Conservation (phyloP, 1,140 invertebrate genomes). For the Drosophila quadrilineata region DNA sequence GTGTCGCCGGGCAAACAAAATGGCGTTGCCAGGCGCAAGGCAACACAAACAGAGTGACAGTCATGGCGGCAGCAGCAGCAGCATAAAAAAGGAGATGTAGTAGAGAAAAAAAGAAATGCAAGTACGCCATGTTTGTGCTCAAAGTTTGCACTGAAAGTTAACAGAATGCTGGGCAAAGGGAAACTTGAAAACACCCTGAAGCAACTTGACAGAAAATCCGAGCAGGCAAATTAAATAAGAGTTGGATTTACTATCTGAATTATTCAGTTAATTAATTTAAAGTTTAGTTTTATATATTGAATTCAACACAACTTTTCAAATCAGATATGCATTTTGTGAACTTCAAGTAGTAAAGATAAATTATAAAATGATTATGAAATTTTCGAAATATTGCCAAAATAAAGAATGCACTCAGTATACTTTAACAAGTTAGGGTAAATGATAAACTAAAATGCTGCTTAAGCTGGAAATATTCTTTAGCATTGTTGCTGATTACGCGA, state of each 20-base stretch:
- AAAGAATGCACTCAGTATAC: too few species aligned
- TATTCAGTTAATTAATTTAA: background rate
- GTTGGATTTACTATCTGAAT: too few species aligned
- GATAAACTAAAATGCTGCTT: slow-evolving; percentile 15
- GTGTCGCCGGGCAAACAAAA: slow-evolving; percentile 77
- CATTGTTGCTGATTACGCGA: slow-evolving; percentile 71
- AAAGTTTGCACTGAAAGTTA: slow-evolving; percentile 59
- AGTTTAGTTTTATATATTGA: too few species aligned
- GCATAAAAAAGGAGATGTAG: background rate
- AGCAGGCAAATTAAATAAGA: background rate
- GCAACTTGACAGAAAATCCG: background rate
- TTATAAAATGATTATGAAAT: too few species aligned
- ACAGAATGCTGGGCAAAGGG: slow-evolving; percentile 21
- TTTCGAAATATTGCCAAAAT: too few species aligned
- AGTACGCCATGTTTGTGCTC: slow-evolving; percentile 57
- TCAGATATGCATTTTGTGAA: too few species aligned
- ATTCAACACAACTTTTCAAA: too few species aligned
- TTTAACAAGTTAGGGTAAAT: background rate
- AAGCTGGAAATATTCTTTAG: slow-evolving; percentile 34
- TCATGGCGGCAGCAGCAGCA: slow-evolving; percentile 24
- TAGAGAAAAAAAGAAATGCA: slow-evolving; percentile 5
- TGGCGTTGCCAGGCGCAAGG: slow-evolving; percentile 65
- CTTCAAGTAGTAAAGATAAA: too few species aligned
- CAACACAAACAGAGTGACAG: slow-evolving; percentile 48
- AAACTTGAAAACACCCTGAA: slow-evolving; percentile 24